Conservation (phyloP, 2,888 invertebrate genomes). For the Alitta virens region DNA sequence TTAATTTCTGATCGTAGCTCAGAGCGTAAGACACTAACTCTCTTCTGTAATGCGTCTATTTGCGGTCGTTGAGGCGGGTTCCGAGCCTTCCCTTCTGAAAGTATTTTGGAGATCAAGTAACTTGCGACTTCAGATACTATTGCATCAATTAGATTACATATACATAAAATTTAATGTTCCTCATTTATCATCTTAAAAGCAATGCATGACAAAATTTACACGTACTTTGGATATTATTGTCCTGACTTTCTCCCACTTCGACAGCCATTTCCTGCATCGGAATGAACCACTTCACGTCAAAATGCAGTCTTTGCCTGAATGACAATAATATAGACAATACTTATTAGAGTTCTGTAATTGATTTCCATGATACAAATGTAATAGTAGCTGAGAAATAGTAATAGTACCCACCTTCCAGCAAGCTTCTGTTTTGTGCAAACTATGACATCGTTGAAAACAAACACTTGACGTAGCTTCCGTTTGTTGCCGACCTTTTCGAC, state of each 20-base stretch:
- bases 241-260: too few relatives aligned
- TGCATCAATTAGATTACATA: too few relatives aligned
- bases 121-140: too few relatives aligned
- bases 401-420: constrained; percentile 21
- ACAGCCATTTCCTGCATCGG: constrained; percentile 73
- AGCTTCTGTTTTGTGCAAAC: constrained; percentile 77
- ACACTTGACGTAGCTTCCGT: constrained; percentile 85
- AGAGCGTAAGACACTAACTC: constrained; percentile 39
- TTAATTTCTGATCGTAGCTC: constrained; percentile 41
- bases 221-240: too few relatives aligned
- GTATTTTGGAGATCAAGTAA: too few relatives aligned
- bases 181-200: too few relatives aligned
- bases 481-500: constrained; percentile 82
- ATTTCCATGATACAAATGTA: too few relatives aligned
- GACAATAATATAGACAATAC: constrained; percentile 6
- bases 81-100: too few relatives aligned
- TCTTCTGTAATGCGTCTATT: constrained; percentile 43
- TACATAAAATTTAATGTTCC: too few relatives aligned
- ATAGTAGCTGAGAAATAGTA: not conserved
- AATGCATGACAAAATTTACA: too few relatives aligned
- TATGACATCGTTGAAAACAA: constrained; percentile 91
- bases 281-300: constrained; percentile 92
- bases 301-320: constrained; percentile 81
- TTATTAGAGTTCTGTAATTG: not conserved
- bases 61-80: constrained; percentile 5